These are phyloP conservation scores for Momotus momota DNA, from an alignment of 2,797 vertebrate genomes.

Conservation along the genomic window DNA sequence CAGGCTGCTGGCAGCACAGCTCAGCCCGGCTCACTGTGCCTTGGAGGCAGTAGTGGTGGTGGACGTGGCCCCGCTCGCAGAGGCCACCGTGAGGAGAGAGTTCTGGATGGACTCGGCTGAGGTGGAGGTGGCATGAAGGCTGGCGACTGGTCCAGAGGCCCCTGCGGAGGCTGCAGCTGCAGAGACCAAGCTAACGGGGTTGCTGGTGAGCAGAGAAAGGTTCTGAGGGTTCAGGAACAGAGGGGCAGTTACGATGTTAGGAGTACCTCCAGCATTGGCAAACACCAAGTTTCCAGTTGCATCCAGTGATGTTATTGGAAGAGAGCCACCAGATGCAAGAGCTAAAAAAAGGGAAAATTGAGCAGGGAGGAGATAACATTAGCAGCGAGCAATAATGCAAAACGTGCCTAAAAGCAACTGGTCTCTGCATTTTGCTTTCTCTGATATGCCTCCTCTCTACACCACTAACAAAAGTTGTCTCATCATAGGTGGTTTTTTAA, in stretches of 20 bases:
- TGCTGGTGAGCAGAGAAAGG: constrained; percentile 98
- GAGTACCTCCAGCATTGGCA: constrained; percentile 88
- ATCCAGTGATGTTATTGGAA: constrained; percentile 97
- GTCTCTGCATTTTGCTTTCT: neutral
- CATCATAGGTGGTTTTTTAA: neutral
- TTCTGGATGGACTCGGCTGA: constrained; percentile 88
- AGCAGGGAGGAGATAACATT: constrained; percentile 47
- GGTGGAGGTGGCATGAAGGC: constrained; percentile 90
- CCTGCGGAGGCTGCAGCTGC: constrained; percentile 84
- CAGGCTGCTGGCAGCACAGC: constrained; percentile 54
- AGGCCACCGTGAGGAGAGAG: constrained; percentile 87
- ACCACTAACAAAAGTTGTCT: neutral
- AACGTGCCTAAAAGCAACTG: neutral
- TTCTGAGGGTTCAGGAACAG: constrained; percentile 98
- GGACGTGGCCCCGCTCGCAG: constrained; percentile 86
- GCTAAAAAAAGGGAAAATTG: constrained; percentile 79
- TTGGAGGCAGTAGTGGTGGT: constrained; percentile 98
- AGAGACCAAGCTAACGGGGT: constrained; percentile 96
- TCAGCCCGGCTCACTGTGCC: constrained; percentile 89
- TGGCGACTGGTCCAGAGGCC: constrained; percentile 84
- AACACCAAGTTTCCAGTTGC: constrained; percentile 94
- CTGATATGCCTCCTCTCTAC: rapidly evolving
- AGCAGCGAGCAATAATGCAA: neutral
- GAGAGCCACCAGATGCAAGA: constrained; percentile 93
- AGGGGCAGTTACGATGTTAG: constrained; percentile 94